Evolutionary conservation across 2,113 vertebrate genomes (phyloP).

Genomic region (Motacilla tschutschensis): DNA sequence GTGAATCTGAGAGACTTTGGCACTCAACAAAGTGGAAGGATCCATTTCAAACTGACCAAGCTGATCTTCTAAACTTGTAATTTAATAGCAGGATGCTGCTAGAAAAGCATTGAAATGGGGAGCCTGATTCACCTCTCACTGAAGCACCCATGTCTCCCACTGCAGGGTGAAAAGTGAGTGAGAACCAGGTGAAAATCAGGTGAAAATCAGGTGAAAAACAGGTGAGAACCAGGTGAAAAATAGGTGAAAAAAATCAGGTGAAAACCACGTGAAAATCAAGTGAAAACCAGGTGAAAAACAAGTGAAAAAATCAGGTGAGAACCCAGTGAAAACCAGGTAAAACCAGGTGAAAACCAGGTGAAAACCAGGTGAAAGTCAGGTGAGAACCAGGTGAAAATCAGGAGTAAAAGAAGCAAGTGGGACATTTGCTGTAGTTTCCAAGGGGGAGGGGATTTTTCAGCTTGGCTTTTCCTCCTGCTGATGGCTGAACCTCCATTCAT

Average conservation of each 20-base stretch:
- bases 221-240: background rate
- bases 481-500: background rate
- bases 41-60: background rate
- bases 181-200: background rate
- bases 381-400: background rate
- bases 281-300: background rate
- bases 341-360: background rate
- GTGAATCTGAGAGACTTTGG: too few species aligned
- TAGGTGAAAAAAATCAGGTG: background rate
- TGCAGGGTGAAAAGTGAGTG: background rate
- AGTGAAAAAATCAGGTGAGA: background rate
- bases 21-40: background rate
- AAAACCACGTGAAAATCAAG: background rate
- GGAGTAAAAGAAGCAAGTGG: background rate
- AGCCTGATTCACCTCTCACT: fast-evolving
- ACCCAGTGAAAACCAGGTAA: background rate
- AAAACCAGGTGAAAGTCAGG: background rate
- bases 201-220: background rate
- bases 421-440: background rate
- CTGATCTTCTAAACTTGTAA: background rate
- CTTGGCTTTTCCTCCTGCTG: background rate
- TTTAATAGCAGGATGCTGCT: background rate
- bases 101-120: background rate
- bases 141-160: background rate
- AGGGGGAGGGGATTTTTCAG: background rate